Percentiles rank a stretch among this genome's conserved stretches.
These are phyloP conservation scores for Clamator glandarius DNA, from an alignment of 2,797 vertebrate genomes.

Conservation along the genomic window DNA sequence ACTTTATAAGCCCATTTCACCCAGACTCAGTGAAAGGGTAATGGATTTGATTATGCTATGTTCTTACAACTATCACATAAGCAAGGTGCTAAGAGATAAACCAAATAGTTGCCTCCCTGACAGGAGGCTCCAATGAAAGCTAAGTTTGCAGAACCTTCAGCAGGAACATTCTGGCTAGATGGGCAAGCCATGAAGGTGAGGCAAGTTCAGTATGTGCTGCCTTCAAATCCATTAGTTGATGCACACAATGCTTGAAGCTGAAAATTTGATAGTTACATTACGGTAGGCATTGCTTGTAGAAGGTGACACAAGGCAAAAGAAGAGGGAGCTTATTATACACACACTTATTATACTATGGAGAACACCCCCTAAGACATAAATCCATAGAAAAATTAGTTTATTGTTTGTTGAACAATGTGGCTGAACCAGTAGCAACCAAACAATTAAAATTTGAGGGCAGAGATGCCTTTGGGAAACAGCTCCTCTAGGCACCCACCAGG, in stretches of 20 bases:
- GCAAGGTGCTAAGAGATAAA: neutral
- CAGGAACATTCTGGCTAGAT: neutral
- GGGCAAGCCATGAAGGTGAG: neutral
- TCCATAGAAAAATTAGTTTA: neutral
- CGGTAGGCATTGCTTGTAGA: neutral
- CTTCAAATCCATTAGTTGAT: neutral
- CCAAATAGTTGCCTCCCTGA: neutral
- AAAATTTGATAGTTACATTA: neutral
- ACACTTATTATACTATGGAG: neutral
- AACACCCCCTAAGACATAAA: neutral
- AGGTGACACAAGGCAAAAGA: neutral
- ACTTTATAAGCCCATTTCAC: neutral
- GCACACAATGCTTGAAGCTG: neutral
- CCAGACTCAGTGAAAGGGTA: neutral
- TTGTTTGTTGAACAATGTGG: neutral
- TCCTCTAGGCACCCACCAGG: neutral
- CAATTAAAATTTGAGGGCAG: neutral
- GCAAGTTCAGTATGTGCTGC: accelerated
- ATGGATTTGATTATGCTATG: neutral
- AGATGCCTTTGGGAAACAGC: neutral
- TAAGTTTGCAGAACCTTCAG: neutral
- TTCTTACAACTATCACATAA: neutral
- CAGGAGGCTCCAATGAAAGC: neutral
- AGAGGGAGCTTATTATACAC: neutral
- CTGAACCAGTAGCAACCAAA: neutral